Evolutionary conservation across 2,797 vertebrate species (phyloP), one percentile per base, ranked within the genome.

Genomic region (Crenuchus spilurus): DNA sequence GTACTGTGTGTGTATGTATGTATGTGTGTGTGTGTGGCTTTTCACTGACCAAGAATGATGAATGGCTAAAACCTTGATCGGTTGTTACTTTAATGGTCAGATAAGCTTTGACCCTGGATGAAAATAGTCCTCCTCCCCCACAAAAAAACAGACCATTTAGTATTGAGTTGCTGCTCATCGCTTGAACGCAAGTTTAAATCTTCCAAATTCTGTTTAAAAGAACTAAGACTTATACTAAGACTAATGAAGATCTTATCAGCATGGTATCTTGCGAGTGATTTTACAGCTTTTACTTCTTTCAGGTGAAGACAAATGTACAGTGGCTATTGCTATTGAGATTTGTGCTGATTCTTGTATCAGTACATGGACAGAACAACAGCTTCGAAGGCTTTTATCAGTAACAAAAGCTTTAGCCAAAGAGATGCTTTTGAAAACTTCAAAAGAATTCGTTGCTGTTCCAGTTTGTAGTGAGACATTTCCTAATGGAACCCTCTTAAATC

Each of bases 41-140:
- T 31, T 42, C 71, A 20, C 9, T 55, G 62, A 4, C 71, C 52
- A 51, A 72, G 63, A 58, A 66, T 58, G 62, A 67, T 49, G 41
- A 66, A 74, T 41, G 11, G 30, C 46, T 55, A 10, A 28, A 67
- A 49, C 72, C 72, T 58, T 67, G 52, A 60, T 48, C 72, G 66
- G 62, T 58, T 74, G 72, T 48, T 74, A 58, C 31, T 66, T 66
- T 48, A 57, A 66, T 28, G 22, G 39, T 28, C 62, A 48, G 51
- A 74, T 67, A 60, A 67, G 52, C 30, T 39, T 6, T 44, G 44
- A 46, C 52, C 42, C 72, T 67, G 42, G 42, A 60, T 60, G n/a
- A 33, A 48, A 67, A 58, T 20, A 22, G 31, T 58, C 60, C 39
- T 24, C 33, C 14, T 1, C 4, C 24, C 14, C 11, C 24, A 22